A percentile compares a stretch with the other conserved stretches of the same genome.
Conservation (phyloP, 2,888 invertebrate genomes). For the Miltochrista miniata region DNA sequence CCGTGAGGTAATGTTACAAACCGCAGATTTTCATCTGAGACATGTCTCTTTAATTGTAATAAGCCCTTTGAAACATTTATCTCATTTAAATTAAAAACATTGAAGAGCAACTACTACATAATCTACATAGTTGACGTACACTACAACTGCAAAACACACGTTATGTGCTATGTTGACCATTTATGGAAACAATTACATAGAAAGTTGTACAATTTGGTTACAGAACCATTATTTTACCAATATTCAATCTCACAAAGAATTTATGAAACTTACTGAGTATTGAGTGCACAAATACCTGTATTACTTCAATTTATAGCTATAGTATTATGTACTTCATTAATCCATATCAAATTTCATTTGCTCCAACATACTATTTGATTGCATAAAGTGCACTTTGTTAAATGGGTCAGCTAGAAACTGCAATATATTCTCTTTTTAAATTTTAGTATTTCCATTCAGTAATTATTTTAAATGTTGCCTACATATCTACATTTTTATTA, state of each 20-base stretch:
- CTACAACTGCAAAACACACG: constrained; percentile 9
- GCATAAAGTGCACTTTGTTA: too few species aligned
- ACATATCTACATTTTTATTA: too few species aligned
- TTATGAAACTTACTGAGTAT: not conserved
- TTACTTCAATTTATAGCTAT: not conserved
- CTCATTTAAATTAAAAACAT: constrained; percentile 38
- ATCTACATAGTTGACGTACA: constrained; percentile 33
- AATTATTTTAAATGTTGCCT: too few species aligned
- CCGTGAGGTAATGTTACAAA: constrained; percentile 62
- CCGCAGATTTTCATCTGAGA: constrained; percentile 27
- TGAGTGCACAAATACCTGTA: too few species aligned
- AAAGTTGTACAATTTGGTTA: not conserved
- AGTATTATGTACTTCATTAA: too few species aligned
- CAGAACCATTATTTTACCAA: constrained; percentile 5
- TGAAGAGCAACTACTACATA: constrained; percentile 34
- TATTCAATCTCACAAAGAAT: not conserved
- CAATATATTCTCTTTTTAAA: too few species aligned
- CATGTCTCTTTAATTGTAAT: constrained; percentile 19
- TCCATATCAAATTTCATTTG: too few species aligned
- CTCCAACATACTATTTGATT: too few species aligned
- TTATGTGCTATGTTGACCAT: not conserved
- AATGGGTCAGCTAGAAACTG: too few species aligned
- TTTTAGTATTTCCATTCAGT: too few species aligned
- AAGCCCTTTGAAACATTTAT: constrained; percentile 20
- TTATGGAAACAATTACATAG: constrained; percentile 9